Conservation (phyloP, 2,888 invertebrate genomes). For the Ptycholaimellus sp. region DNA sequence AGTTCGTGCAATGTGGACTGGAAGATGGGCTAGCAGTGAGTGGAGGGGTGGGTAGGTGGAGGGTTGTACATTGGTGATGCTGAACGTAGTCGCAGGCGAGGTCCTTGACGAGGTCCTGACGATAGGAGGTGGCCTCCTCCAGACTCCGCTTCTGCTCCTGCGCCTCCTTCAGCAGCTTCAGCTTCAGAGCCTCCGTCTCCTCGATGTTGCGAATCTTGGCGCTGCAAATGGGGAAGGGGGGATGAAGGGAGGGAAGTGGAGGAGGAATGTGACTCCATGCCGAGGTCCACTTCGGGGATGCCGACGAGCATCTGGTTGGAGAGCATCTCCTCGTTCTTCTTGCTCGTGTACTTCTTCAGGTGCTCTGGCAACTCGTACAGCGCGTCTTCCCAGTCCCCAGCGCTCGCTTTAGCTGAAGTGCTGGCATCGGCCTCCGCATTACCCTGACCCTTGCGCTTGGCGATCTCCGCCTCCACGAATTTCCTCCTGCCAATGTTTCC, state of each 20-base stretch:
- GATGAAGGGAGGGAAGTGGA: background rate
- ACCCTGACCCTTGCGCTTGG: constrained; percentile 50
- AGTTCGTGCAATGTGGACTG: no score
- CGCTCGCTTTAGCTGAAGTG: no score
- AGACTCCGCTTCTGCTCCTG: constrained; percentile 46
- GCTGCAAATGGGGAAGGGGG: constrained; percentile 26
- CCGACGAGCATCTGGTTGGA: constrained; percentile 99
- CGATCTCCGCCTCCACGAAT: constrained; percentile 63
- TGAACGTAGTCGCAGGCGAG: constrained; percentile 96
- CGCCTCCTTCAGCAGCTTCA: constrained; percentile 61
- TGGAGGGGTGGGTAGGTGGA: no score
- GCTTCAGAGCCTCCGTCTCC: constrained; percentile 92
- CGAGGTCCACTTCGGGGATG: constrained; percentile 93
- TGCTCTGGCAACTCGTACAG: constrained; percentile 57
- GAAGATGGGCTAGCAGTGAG: no score
- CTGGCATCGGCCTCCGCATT: background rate
- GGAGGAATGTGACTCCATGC: constrained; percentile 48
- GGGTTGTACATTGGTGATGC: no score
- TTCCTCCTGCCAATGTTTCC: constrained; percentile 35
- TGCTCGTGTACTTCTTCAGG: constrained; percentile 49
- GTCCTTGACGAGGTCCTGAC: constrained; percentile 78
- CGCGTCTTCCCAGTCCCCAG: no score
- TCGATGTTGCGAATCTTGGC: constrained; percentile 95
- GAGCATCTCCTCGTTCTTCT: constrained; percentile 87
- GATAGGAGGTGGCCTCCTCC: constrained; percentile 5